phyloP scores from a whole-genome alignment of 2,113 vertebrate species.

The Solea senegalensis region DNA sequence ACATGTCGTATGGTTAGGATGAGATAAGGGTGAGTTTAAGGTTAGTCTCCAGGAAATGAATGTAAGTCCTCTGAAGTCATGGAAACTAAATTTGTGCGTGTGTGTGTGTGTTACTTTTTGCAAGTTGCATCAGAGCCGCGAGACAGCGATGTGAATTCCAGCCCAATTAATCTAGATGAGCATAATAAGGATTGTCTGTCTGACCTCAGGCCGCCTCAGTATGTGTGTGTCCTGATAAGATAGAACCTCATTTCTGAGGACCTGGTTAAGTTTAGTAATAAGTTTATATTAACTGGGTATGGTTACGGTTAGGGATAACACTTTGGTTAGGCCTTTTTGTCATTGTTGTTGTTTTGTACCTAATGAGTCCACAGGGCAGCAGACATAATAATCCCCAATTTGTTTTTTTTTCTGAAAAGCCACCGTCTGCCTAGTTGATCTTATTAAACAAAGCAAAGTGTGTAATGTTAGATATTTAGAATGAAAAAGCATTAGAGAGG shows the following conservation, averaged over 20 bases:
- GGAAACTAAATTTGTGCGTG: not conserved
- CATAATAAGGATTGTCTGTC: conserved; percentile 65
- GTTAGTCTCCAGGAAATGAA: too few species aligned
- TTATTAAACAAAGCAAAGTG: conserved; percentile 24
- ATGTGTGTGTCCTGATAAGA: not conserved
- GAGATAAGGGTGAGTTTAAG: too few species aligned
- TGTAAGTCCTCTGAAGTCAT: too few species aligned
- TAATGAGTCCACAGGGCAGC: conserved; percentile 36
- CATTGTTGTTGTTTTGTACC: not conserved
- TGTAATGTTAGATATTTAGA: conserved; percentile 32
- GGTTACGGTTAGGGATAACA: too few species aligned
- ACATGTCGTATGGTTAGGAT: too few species aligned
- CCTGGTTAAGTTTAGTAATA: too few species aligned
- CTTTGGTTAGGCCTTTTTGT: not conserved
- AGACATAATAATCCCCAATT: conserved; percentile 52
- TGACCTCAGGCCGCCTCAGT: conserved; percentile 60
- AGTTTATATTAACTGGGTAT: too few species aligned
- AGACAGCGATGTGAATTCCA: conserved; percentile 71
- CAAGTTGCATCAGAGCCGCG: conserved; percentile 67
- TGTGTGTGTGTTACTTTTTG: conserved; percentile 17
- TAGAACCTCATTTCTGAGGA: too few species aligned
- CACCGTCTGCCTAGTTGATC: conserved; percentile 50
- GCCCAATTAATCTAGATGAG: conserved; percentile 73
- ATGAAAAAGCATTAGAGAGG: conserved; percentile 4
- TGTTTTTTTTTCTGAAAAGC: conserved; percentile 35